phyloP scores from a whole-genome alignment of 1,140 invertebrate genomes.

The Holotrichia oblita region DNA sequence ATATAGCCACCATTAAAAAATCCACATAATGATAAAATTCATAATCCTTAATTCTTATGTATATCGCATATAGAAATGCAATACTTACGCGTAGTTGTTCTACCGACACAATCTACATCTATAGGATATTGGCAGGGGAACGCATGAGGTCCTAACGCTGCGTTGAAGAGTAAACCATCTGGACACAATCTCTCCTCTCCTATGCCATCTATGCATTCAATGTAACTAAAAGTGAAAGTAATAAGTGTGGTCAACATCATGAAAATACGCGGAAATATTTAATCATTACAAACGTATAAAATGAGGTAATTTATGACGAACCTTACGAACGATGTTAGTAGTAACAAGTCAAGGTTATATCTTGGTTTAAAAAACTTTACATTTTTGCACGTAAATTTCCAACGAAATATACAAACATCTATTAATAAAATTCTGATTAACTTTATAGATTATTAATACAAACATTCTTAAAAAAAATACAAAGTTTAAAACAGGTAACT shows the following conservation, averaged over 20 bases:
- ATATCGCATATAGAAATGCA: neutral
- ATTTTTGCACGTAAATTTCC: neutral
- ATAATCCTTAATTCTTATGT: too few relatives aligned
- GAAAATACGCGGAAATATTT: neutral
- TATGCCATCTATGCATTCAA: constrained; percentile 76
- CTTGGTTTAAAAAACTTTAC: neutral
- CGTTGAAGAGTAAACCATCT: constrained; percentile 85
- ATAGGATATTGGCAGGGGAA: constrained; percentile 87
- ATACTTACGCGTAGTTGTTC: constrained; percentile 76
- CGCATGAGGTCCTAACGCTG: constrained; percentile 71
- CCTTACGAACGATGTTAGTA: too few relatives aligned
- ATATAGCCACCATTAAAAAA: too few relatives aligned
- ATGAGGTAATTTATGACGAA: neutral
- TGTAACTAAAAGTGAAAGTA: constrained; percentile 61
- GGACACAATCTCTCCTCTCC: constrained; percentile 81
- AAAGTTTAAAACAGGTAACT: too few relatives aligned
- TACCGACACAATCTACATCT: constrained; percentile 78
- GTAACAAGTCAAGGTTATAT: neutral
- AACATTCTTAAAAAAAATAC: too few relatives aligned
- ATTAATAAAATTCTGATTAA: too few relatives aligned
- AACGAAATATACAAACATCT: too few relatives aligned
- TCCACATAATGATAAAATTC: too few relatives aligned
- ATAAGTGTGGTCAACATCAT: neutral
- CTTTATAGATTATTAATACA: too few relatives aligned
- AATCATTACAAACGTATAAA: neutral